phyloP scores from a whole-genome alignment of 2,888 invertebrate species.

The Corbicula japonica region DNA sequence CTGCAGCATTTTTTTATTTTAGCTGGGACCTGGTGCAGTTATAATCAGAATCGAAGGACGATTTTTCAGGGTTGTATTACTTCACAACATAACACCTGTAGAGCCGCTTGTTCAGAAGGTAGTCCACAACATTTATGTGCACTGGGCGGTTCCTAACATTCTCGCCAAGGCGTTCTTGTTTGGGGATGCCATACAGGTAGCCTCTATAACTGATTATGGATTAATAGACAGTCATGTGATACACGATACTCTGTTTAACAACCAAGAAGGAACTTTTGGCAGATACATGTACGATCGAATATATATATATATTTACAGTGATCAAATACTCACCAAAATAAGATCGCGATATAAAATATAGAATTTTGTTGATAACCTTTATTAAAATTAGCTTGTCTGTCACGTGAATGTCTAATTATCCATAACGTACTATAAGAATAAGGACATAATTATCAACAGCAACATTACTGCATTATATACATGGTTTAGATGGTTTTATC shows the following conservation, averaged over 20 bases:
- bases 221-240: neutral
- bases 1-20: constrained; percentile 44
- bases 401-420: no score
- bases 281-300: neutral
- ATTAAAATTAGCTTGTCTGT: no score
- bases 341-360: neutral
- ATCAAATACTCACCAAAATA: neutral
- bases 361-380: neutral
- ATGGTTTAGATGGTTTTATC: no score
- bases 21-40: constrained; percentile 90
- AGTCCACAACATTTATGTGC: constrained; percentile 92
- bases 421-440: no score
- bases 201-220: neutral
- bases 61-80: constrained; percentile 88
- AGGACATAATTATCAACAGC: no score
- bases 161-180: constrained; percentile 90
- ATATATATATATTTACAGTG: neutral
- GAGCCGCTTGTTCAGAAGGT: constrained; percentile 92
- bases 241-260: neutral
- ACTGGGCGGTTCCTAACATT: constrained; percentile 88
- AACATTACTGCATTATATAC: no score
- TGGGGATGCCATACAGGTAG: constrained; percentile 89
- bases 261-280: neutral
- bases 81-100: constrained; percentile 93
- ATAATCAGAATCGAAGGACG: constrained; percentile 89